These are phyloP conservation scores for Drosophila ananassae DNA, from an alignment of 1,140 invertebrate genomes.

Conservation along the genomic window DNA sequence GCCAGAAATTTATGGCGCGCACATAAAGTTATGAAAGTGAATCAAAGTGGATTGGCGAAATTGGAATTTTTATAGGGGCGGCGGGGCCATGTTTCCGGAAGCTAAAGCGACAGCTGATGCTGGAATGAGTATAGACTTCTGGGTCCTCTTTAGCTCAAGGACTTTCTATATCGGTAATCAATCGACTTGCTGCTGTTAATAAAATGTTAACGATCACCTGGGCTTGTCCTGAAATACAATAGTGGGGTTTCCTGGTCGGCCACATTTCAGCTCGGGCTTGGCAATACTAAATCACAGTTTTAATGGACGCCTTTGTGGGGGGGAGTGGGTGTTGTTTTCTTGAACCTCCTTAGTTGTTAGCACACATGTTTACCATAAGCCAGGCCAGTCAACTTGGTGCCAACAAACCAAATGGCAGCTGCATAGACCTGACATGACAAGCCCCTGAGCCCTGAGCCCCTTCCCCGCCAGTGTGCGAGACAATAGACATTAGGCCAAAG, in stretches of 20 bases:
- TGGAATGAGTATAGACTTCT: too few relatives aligned
- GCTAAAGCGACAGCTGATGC: background rate
- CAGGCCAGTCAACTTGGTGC: slow-evolving; percentile 71
- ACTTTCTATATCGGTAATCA: background rate
- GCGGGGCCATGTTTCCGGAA: background rate
- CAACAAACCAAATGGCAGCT: slow-evolving; percentile 71
- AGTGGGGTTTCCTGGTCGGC: slow-evolving; percentile 29
- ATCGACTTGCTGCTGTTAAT: background rate
- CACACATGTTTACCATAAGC: slow-evolving; percentile 79
- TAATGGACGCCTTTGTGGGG: slow-evolving; percentile 32
- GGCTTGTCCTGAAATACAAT: slow-evolving; percentile 5
- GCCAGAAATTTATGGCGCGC: slow-evolving; percentile 56
- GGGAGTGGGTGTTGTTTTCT: slow-evolving; percentile 45
- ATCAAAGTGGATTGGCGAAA: slow-evolving; percentile 34
- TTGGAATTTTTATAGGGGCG: slow-evolving; percentile 12
- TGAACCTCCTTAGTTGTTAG: slow-evolving; percentile 60
- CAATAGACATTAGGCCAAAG: slow-evolving; percentile 45
- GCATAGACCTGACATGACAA: slow-evolving; percentile 44
- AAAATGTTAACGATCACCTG: background rate
- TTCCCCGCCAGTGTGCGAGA: background rate
- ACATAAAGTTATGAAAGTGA: slow-evolving; percentile 51
- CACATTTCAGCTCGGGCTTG: slow-evolving; percentile 17
- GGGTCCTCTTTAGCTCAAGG: too few relatives aligned
- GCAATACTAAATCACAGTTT: slow-evolving; percentile 59
- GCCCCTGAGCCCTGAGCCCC: background rate